A percentile compares a stretch with the other conserved stretches of the same genome.
These are phyloP conservation scores for Scolopax bukidnonensis DNA, from an alignment of 2,797 vertebrate species.

Conservation along the genomic window DNA sequence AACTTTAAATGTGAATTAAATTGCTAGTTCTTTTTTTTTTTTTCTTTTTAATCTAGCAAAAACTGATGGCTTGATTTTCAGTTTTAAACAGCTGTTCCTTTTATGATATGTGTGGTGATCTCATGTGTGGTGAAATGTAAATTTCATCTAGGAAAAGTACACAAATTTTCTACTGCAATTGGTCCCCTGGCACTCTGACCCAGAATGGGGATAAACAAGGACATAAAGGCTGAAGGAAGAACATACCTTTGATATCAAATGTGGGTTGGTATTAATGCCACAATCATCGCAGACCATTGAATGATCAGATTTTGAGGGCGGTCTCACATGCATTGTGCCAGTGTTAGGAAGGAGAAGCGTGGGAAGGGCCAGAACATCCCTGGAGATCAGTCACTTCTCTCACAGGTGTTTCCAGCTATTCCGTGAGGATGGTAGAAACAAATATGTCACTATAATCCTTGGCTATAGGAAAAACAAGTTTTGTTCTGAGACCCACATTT, in stretches of 20 bases:
- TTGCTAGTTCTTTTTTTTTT: neutral
- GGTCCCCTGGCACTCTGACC: neutral
- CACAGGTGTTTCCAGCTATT: neutral
- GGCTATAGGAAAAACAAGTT: neutral
- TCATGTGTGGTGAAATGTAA: neutral
- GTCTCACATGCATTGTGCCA: fast-evolving
- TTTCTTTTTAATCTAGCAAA: neutral
- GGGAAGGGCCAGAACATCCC: neutral
- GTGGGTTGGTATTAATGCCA: neutral
- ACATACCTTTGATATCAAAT: neutral
- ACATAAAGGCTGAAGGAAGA: neutral
- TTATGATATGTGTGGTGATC: neutral
- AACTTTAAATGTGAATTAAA: neutral
- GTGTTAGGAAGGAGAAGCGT: neutral
- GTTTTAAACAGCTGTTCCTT: neutral
- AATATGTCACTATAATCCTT: neutral
- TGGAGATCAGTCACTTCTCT: neutral
- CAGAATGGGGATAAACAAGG: neutral
- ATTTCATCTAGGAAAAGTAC: neutral
- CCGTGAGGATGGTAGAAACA: neutral
- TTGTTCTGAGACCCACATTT: neutral
- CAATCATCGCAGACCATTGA: neutral
- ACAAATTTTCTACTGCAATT: neutral
- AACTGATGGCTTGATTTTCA: neutral
- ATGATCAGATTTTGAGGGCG: neutral